A percentile compares a stretch with the other conserved stretches of the same genome.
phyloP scores from a whole-genome alignment of 2,888 invertebrate genomes.

The Pyrrhosoma nymphula region DNA sequence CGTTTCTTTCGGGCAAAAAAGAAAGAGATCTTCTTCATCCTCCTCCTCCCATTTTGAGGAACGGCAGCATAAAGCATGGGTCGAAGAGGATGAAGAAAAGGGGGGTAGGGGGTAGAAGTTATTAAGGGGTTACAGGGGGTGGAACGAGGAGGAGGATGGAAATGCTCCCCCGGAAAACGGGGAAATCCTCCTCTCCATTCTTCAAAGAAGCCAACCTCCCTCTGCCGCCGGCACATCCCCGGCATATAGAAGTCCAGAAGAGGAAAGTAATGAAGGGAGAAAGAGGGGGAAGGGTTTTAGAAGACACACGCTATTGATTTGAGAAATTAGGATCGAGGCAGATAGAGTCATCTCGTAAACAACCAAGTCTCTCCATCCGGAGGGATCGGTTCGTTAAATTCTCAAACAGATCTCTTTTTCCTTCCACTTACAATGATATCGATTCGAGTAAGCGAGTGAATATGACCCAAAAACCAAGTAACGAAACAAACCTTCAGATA shows the following conservation, averaged over 20 bases:
- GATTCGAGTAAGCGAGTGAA: too few relatives aligned
- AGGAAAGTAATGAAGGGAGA: conserved; percentile 17
- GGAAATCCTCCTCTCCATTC: not conserved
- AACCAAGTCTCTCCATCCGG: not conserved
- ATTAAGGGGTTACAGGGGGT: too few relatives aligned
- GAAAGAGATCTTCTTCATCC: not conserved
- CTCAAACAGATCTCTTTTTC: not conserved
- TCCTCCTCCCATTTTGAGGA: conserved; percentile 29
- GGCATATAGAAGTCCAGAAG: not conserved
- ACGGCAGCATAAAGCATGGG: conserved; percentile 6
- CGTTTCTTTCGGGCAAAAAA: not conserved
- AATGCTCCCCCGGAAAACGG: not conserved
- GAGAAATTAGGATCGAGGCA: not conserved
- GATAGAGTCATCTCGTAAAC: not conserved
- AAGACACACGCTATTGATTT: not conserved
- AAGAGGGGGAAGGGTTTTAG: not conserved
- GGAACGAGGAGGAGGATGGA: not conserved
- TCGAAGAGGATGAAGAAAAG: not conserved
- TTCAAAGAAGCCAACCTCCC: not conserved
- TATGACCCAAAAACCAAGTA: too few relatives aligned
- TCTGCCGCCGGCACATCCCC: not conserved
- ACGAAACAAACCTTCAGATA: too few relatives aligned
- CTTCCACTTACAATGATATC: too few relatives aligned
- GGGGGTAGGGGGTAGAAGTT: too few relatives aligned
- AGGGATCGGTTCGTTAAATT: not conserved